Percentiles rank a stretch among this genome's conserved stretches.
These are phyloP conservation scores for Zoroaster sp. DNA, from an alignment of 53 echinoderm and acorn worm species.

Conservation along the genomic window DNA sequence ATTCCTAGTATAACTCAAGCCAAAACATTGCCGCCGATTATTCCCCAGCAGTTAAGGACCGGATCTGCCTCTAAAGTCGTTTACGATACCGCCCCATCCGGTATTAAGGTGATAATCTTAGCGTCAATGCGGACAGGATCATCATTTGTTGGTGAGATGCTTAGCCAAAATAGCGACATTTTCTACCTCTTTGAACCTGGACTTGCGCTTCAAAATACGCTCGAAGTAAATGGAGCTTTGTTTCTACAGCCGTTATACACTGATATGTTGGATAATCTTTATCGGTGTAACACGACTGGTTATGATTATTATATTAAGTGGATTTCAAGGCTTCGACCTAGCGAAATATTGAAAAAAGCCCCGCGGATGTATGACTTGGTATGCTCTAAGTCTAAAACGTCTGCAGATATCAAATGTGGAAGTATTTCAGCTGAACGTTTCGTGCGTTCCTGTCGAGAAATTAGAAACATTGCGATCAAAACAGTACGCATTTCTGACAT, in stretches of 20 bases:
- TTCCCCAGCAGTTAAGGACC: too few relatives aligned
- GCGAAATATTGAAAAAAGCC: not conserved
- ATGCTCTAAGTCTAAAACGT: not conserved
- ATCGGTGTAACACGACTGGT: slow-evolving; percentile 64
- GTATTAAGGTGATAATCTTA: slow-evolving; percentile 44
- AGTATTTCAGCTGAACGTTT: not conserved
- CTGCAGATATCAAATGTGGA: not conserved
- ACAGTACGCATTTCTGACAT: slow-evolving; percentile 77
- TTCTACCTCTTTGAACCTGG: slow-evolving; percentile 97
- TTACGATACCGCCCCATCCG: not conserved
- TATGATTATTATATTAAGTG: slow-evolving; percentile 61
- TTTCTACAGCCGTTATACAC: slow-evolving; percentile 50
- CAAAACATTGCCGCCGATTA: too few relatives aligned
- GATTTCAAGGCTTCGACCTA: not conserved
- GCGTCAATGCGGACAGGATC: slow-evolving; percentile 93
- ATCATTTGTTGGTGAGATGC: slow-evolving; percentile 83
- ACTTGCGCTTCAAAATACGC: not conserved
- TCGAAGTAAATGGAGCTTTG: not conserved
- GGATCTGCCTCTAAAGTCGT: too few relatives aligned
- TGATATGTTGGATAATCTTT: slow-evolving; percentile 65
- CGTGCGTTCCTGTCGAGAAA: slow-evolving; percentile 46
- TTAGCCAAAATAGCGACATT: slow-evolving; percentile 70
- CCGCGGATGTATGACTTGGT: not conserved
- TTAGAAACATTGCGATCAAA: slow-evolving; percentile 68
- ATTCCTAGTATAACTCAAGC: too few relatives aligned